Evolutionary conservation across 2,113 vertebrate genomes (phyloP).

Genomic region (Oryzias curvinotus): DNA sequence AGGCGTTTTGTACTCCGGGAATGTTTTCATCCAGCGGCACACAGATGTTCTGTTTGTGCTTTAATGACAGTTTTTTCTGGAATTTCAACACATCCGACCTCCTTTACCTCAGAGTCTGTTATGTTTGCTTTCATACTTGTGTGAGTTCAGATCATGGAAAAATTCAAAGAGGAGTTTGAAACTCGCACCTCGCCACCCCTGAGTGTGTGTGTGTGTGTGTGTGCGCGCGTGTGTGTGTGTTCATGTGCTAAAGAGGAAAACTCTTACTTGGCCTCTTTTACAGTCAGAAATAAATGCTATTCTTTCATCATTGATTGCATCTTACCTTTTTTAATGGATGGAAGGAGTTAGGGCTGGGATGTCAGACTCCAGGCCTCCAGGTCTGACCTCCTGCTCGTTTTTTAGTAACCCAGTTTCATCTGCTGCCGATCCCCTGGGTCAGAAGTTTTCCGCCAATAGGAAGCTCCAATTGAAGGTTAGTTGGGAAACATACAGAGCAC

Average conservation of each 20-base stretch:
- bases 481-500: no score
- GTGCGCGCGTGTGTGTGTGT: constrained; percentile 13
- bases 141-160: constrained; percentile 28
- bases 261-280: no score
- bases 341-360: no score
- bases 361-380: no score
- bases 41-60: constrained; percentile 65
- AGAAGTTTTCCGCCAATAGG: no score
- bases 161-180: constrained; percentile 15
- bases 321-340: no score
- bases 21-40: constrained; percentile 57
- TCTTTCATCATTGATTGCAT: no score
- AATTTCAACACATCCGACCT: constrained; percentile 3
- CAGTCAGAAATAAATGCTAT: no score
- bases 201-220: not conserved
- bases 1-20: constrained; percentile 61
- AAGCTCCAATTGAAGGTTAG: no score
- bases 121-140: constrained; percentile 52
- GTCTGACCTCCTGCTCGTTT: no score
- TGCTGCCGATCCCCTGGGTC: no score
- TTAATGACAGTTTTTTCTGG: constrained; percentile 55
- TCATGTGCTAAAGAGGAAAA: not conserved
- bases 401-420: no score
- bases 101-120: constrained; percentile 27
- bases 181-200: constrained; percentile 2